Percentiles rank a stretch among this genome's conserved stretches.
Conservation (phyloP, 2,797 vertebrate species). For the Enteromius radiatus region DNA sequence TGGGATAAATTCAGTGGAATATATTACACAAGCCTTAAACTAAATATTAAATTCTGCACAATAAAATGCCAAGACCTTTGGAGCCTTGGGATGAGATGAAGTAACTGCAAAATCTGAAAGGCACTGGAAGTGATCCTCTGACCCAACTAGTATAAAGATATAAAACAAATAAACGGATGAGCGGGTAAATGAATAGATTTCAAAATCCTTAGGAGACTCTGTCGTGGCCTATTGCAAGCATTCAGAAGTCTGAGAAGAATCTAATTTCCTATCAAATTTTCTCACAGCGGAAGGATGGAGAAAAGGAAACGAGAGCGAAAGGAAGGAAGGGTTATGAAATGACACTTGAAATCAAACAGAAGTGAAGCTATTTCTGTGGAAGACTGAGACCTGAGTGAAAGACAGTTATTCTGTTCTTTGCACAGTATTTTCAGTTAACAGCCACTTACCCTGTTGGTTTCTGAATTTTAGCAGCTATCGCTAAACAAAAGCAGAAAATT, state of each 20-base stretch:
- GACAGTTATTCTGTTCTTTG: conserved; percentile 40
- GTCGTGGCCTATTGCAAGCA: not conserved
- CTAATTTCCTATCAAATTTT: conserved; percentile 31
- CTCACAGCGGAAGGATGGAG: not conserved
- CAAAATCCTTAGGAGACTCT: conserved; percentile 1
- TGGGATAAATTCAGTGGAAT: conserved; percentile 48
- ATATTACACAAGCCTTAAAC: conserved; percentile 46
- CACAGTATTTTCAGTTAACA: conserved; percentile 32
- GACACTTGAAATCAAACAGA: conserved; percentile 10
- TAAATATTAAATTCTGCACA: conserved; percentile 40
- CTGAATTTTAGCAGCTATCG: conserved; percentile 31
- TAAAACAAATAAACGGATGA: conserved; percentile 26
- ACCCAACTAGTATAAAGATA: not conserved
- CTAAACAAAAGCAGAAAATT: conserved; percentile 49
- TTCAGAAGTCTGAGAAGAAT: conserved; percentile 8
- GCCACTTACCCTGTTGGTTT: conserved; percentile 42
- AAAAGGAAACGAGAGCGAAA: conserved; percentile 4
- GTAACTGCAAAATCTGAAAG: conserved; percentile 17
- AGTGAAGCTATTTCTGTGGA: conserved; percentile 13
- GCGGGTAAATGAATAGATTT: not conserved
- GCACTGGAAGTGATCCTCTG: not conserved
- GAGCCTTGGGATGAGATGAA: not conserved
- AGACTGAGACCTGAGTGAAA: conserved; percentile 3
- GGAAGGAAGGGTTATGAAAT: not conserved
- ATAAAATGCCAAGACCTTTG: conserved; percentile 50